Evolutionary conservation across 2,888 invertebrate species (phyloP).

Genomic region (Leucophora obtusa): DNA sequence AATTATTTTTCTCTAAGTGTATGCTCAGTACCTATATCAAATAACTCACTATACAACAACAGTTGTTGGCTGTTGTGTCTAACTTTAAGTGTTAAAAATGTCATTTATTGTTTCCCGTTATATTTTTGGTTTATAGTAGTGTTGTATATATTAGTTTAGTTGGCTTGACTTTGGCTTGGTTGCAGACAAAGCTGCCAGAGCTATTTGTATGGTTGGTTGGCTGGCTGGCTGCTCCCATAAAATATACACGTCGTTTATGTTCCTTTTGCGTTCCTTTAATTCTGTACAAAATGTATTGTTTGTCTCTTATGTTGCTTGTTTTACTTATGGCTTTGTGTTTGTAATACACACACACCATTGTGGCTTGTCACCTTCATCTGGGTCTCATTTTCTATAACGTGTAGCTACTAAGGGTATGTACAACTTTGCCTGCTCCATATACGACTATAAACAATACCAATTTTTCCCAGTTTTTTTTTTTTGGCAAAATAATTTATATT

Average conservation of each 20-base stretch:
- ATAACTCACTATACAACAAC: background rate
- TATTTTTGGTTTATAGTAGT: conserved; percentile 16
- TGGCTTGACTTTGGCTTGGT: too few relatives aligned
- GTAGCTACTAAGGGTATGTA: conserved; percentile 17
- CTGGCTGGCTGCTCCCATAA: background rate
- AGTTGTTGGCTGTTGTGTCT: conserved; percentile 24
- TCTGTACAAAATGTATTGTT: background rate
- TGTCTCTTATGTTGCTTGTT: background rate
- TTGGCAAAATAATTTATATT: conserved; percentile 52
- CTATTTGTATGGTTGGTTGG: background rate
- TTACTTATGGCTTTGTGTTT: conserved; percentile 23
- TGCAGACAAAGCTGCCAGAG: background rate
- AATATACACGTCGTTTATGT: background rate
- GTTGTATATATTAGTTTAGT: conserved; percentile 3
- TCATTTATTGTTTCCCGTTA: conserved; percentile 50
- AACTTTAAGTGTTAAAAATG: conserved; percentile 52
- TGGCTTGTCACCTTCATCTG: conserved; percentile 59
- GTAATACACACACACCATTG: conserved; percentile 78
- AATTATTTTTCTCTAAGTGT: background rate
- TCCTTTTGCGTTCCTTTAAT: background rate
- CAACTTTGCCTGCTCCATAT: background rate
- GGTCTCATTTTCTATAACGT: conserved; percentile 2
- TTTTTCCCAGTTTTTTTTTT: conserved; percentile 4
- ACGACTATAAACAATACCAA: conserved; percentile 37
- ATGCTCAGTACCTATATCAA: background rate